Base-by-base conservation (phyloP, 1,140 invertebrate genomes). In the Eueides isabella region DNA sequence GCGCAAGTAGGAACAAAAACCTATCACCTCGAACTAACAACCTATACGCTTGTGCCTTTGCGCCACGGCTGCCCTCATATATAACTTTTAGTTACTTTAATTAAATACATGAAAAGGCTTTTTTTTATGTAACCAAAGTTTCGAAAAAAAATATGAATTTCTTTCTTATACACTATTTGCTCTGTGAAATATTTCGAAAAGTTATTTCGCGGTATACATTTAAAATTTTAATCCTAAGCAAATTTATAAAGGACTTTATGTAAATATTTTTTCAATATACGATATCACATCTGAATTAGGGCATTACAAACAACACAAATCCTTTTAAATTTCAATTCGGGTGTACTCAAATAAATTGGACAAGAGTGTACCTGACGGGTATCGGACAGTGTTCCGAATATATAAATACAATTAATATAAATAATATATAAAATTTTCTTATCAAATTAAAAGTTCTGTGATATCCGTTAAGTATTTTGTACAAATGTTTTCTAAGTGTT, bases 241-340 rank as follows among this genome's bases (percentile, higher is more conserved):
- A 26, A 55, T 55, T 55, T 55, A 55, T 55, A 55, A 12, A 14
- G 48, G 48, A 26, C 48, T 55, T 55, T 55, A 7, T 26, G 48
- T 55, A 55, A 55, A 55, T 55, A 55, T 1, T 55, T 55, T 55
- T 55, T 55, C 48, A 55, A 55, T 55, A 55, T 55, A 55, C 23
- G 9, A 23, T 11, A 55, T 55, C 48, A 55, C 23, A 55, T 26
- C 23, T 55, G 23, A 55, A 55, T 55, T 55, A 55, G 48, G 23
- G 2, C 23, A 55, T 55, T 55, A 55, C 23, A 55, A 55, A 26
- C 48, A 55, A 26, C 23, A 55, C 19, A 26, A 26, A 55, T 55
- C 48, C 48, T 55, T 55, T 55, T 55, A 55, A 55, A 55, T 55
- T 55, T 55, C 48, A 11, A 26, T 9, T 55, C 48, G 48, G 26